Evolutionary conservation across 2,797 vertebrate species (phyloP).

Genomic region (Emydoidea blandingii): DNA sequence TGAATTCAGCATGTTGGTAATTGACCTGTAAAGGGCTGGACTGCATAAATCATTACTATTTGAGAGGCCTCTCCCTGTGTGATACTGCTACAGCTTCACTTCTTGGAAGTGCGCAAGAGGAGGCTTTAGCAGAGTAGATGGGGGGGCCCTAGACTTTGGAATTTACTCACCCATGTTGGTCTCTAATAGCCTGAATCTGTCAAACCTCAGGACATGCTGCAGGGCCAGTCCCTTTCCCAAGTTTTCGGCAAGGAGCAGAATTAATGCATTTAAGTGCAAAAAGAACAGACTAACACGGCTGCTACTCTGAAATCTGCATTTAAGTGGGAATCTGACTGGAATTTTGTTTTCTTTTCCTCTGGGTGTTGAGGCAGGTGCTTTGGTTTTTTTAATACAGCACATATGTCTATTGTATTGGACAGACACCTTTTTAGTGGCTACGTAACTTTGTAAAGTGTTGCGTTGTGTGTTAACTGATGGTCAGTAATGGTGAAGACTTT

Average conservation of each 20-base stretch:
- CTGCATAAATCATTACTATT: background rate
- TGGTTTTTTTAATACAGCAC: background rate
- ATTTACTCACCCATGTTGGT: background rate
- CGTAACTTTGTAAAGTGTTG: no score
- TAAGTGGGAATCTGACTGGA: no score
- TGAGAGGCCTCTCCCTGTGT: no score
- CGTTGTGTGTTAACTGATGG: no score
- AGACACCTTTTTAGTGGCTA: no score
- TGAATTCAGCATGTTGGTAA: background rate
- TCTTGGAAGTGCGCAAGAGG: no score
- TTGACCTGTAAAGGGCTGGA: background rate
- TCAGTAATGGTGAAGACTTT: no score
- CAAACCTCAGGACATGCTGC: background rate
- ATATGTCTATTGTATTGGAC: no score
- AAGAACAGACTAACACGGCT: no score
- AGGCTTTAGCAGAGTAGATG: background rate
- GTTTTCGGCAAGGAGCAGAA: background rate
- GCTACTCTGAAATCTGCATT: background rate
- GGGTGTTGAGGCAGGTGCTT: no score
- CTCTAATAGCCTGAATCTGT: background rate
- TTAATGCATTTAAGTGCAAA: background rate
- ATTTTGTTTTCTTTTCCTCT: no score
- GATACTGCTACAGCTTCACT: background rate
- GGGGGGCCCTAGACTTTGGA: background rate
- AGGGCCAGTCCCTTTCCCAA: background rate